Evolutionary conservation across 2,113 vertebrate species (phyloP), one percentile per base, ranked within the genome.

Genomic region (Vidua chalybeata): DNA sequence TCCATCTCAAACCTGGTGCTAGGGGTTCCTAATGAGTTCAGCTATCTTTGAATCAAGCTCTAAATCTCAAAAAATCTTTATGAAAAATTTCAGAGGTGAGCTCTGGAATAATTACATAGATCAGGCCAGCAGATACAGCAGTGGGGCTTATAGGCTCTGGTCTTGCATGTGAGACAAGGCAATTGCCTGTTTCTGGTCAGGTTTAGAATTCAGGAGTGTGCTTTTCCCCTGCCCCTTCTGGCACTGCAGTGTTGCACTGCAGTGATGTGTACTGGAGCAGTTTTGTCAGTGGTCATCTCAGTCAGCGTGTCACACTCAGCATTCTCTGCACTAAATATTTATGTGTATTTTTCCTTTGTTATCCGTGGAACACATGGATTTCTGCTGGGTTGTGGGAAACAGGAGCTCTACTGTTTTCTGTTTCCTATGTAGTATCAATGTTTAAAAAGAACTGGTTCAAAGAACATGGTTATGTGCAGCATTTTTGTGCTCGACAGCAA

Each of bases 1-100:
- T 35, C 21, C 2, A 4, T 45, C 62, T 54, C 49, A 66, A 46
- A 54, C 11, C 17, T 46, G n/a, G 15, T 64, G 15, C 48, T 66
- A 23, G 0, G 4, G 21, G 6, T 7, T 81, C 33, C 31, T 72
- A 13, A 9, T 0, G 0, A 79, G 20, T 72, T 56, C 52, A 63
- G 4, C 30, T 37, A 3, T 52, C 11, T 37, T 84, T 46, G 18
- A 18, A 56, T 64, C 37, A 43, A 61, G 24, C 13, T 75, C 18
- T 75, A 61, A 79, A 68, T 56, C 21, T 35, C 6, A 43, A 78
- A 81, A 67, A 84, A 41, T 1, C 13, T 63, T 41, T 59, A 10
- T 19, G 15, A 23, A 72, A 75, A 13, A 31, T 48, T 72, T 71
- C 2, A 5, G 46, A 54, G n/a, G 9, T 15, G 15, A 83, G 10